Percentiles rank a stretch among this genome's conserved stretches.
Conservation (phyloP, 2,113 vertebrate genomes). For the Phoenicopterus ruber region DNA sequence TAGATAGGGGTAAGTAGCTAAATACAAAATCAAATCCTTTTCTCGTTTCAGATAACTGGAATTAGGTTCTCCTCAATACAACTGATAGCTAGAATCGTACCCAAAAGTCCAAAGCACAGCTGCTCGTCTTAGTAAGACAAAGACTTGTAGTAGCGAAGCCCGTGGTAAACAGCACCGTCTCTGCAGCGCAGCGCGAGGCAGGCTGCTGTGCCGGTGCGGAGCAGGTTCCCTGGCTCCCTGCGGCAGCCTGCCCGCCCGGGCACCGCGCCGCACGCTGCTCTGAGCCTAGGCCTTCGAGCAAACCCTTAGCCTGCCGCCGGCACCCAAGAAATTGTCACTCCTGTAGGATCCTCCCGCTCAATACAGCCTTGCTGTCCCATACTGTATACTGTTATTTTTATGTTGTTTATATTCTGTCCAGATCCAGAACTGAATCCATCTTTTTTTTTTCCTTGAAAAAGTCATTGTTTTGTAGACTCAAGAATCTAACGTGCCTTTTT, state of each 20-base stretch:
- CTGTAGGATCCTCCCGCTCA: neutral
- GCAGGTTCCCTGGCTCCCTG: neutral
- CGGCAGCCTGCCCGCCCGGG: neutral
- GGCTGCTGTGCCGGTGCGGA: neutral
- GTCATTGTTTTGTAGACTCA: neutral
- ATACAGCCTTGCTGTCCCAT: neutral
- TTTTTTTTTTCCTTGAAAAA: neutral
- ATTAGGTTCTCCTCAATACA: neutral
- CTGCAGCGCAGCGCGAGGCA: neutral
- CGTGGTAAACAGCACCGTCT: fast-evolving
- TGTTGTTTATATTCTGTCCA: neutral
- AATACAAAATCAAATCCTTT: neutral
- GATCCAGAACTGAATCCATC: neutral
- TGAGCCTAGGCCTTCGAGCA: neutral
- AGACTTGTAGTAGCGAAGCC: neutral
- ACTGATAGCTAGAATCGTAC: neutral
- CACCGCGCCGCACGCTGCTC: neutral
- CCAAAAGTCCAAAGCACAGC: neutral
- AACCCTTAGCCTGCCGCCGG: neutral
- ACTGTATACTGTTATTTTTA: neutral
- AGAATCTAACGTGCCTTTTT: neutral
- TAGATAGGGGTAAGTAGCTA: neutral
- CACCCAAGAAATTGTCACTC: neutral
- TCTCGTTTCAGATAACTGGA: neutral
- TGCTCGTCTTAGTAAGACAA: neutral